phyloP scores from a whole-genome alignment of 2,113 vertebrate species.

The Kryptolebias marmoratus region DNA sequence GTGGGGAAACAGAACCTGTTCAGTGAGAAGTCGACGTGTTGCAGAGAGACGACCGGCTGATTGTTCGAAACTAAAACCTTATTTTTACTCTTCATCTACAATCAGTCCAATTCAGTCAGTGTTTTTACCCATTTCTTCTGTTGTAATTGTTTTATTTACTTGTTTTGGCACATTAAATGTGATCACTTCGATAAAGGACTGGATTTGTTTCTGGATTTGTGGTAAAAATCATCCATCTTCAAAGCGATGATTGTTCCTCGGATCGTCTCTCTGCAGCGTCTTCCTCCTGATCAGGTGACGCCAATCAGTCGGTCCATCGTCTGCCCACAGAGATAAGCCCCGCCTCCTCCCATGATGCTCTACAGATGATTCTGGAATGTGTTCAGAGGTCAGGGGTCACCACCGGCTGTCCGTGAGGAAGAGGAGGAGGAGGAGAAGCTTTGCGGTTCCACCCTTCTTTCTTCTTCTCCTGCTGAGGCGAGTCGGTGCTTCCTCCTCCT shows the following conservation, averaged over 20 bases:
- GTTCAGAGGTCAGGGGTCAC: slow-evolving; percentile 59
- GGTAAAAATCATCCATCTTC: no score
- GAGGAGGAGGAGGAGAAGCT: slow-evolving; percentile 18
- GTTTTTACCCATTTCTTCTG: no score
- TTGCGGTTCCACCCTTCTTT: neutral
- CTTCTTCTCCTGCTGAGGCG: neutral
- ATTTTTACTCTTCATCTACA: no score
- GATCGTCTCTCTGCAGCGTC: neutral
- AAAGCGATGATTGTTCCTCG: no score
- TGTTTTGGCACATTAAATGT: no score
- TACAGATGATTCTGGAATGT: slow-evolving; percentile 68
- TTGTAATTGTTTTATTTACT: no score
- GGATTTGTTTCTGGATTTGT: no score
- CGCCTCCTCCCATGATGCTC: slow-evolving; percentile 24
- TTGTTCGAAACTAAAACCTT: no score
- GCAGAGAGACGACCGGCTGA: slow-evolving; percentile 14
- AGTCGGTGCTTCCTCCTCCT: slow-evolving; percentile 16
- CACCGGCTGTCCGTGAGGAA: slow-evolving; percentile 28
- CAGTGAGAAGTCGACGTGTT: neutral
- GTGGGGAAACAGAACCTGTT: neutral
- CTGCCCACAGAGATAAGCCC: neutral
- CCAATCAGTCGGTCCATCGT: neutral
- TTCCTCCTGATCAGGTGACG: slow-evolving; percentile 2
- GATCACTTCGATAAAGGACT: no score
- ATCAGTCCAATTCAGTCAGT: no score